phyloP scores from a whole-genome alignment of 2,888 invertebrate species.

The Phalangium opilio region DNA sequence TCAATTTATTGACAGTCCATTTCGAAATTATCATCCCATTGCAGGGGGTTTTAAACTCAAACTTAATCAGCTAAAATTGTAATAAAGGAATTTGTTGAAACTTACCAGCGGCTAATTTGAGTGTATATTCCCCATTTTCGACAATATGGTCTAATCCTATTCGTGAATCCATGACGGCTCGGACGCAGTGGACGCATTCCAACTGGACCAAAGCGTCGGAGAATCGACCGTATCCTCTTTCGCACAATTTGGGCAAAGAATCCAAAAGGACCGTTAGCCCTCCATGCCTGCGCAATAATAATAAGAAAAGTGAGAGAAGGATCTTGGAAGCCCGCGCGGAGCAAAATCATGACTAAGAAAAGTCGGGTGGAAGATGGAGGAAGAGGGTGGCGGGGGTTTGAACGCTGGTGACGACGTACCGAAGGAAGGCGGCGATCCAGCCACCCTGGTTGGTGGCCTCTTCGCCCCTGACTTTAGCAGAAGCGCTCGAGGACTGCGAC shows the following conservation, averaged over 20 bases:
- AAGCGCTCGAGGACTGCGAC: neutral
- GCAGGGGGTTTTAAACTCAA: too few relatives aligned
- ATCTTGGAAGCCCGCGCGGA: too few relatives aligned
- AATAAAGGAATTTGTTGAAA: too few relatives aligned
- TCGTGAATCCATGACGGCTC: constrained; percentile 33
- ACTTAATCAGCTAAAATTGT: too few relatives aligned
- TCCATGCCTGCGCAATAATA: constrained; percentile 1
- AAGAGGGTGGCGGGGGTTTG: too few relatives aligned
- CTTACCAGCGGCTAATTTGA: constrained; percentile 32
- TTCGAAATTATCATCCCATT: too few relatives aligned
- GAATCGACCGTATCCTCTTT: constrained; percentile 3
- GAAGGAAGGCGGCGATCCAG: constrained; percentile 11
- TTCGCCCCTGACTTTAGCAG: too few relatives aligned
- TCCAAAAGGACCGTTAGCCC: constrained; percentile 12
- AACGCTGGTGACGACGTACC: constrained; percentile 1
- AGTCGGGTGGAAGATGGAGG: too few relatives aligned
- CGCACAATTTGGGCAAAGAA: constrained; percentile 7
- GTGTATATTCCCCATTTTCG: constrained; percentile 27
- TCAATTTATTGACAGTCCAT: too few relatives aligned
- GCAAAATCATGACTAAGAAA: too few relatives aligned
- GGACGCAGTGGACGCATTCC: constrained; percentile 33
- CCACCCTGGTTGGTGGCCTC: neutral
- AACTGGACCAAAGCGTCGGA: constrained; percentile 30
- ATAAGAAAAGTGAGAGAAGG: too few relatives aligned
- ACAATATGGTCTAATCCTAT: constrained; percentile 33